phyloP scores from a whole-genome alignment of 2,797 vertebrate genomes.

The Taeniopygia guttata region DNA sequence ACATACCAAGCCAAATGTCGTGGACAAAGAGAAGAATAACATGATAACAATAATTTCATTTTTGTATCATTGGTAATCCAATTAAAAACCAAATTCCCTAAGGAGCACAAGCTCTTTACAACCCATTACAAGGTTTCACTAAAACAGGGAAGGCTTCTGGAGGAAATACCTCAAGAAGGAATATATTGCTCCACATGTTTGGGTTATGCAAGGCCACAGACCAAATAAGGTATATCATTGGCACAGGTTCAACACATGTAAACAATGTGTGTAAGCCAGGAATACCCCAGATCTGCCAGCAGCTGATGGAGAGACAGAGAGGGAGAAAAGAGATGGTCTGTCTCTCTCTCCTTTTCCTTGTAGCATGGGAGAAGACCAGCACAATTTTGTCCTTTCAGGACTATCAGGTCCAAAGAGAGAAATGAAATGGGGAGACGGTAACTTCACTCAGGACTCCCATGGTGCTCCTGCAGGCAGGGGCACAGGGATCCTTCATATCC shows the following conservation, averaged over 20 bases:
- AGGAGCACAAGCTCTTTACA: background rate
- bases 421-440: background rate
- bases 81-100: background rate
- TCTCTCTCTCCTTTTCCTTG: background rate
- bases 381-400: background rate
- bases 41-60: background rate
- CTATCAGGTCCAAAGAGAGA: background rate
- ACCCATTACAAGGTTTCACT: background rate
- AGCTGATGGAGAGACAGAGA: background rate
- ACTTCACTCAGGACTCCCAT: background rate
- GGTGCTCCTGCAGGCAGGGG: background rate
- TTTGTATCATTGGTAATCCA: background rate
- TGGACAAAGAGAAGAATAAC: background rate
- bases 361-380: background rate
- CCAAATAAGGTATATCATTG: background rate
- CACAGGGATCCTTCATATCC: background rate
- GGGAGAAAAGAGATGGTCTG: background rate
- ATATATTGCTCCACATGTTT: background rate
- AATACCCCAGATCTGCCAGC: background rate
- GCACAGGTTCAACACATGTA: background rate
- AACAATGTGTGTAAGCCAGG: background rate
- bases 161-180: background rate
- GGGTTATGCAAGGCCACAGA: background rate
- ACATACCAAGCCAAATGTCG: background rate
- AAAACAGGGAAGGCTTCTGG: background rate